Evolutionary conservation across 2,888 invertebrate genomes (phyloP), one percentile per base, ranked within the genome.

Genomic region (Xestia rhomboidea): DNA sequence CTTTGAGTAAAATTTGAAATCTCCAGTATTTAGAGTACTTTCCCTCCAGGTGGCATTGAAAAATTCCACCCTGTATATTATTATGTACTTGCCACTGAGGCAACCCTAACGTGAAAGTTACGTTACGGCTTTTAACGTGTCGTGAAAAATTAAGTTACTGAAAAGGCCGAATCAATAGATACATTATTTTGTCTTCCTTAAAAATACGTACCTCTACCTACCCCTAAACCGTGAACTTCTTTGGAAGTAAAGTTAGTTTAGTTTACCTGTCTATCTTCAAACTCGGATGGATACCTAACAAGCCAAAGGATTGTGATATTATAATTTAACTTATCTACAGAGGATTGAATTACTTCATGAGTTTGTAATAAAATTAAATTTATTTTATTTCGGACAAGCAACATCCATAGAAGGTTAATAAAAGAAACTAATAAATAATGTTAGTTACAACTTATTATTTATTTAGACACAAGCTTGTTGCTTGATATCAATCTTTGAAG

Each of bases 121-220:
- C 24, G 44, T 63, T 24, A 62, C 30, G 68, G 63, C 51, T 77
- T 73, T 62, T 79, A 72, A 44, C 66, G 30, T 41, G 41, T 41
- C 41, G 41, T 44, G 34, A 68, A 67, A 72, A 79, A 80, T 79
- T 72, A 72, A 51, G 27, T 81, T 73, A 81, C 46, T n/a, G 34
- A 54, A 63, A 54, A 54, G 13, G 38, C n/a, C 30, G 8, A 30
- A 30, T 6, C 24, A 7, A 30, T n/a, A n/a, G 15, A 46, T 34
- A 49, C 18, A 21, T 41, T 49, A 6, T 27, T 77, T 54, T 77
- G 6, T 51, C n/a, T 78, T 54, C 13, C 24, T 41, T 41, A 5
- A 73, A n/a, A 72, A 41, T n/a, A 18, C 24, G 27, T 24, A 30
- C 41, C 41, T 41, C 41, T 41, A 41, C 41, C 41, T 41, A 41